Percentiles rank a stretch among this genome's conserved stretches.
Evolutionary conservation across 2,797 vertebrate genomes (phyloP).

Genomic region (Xerus rutilus): DNA sequence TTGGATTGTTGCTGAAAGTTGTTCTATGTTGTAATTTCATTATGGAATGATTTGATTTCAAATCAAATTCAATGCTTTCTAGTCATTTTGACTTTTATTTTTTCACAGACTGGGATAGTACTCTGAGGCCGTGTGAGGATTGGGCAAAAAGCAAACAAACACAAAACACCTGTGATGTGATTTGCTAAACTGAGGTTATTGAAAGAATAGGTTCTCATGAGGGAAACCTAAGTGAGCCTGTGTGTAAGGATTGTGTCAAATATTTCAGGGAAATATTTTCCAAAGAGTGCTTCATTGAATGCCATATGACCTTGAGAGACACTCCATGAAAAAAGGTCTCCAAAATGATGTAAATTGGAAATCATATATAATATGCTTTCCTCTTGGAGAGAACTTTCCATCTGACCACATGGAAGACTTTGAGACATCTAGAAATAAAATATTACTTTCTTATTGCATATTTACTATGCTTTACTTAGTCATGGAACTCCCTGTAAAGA

Average conservation of each 20-base stretch:
- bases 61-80: constrained; percentile 54
- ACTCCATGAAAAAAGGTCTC: not conserved
- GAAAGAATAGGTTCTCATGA: not conserved
- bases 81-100: constrained; percentile 76
- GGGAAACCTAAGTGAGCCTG: not conserved
- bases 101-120: constrained; percentile 60
- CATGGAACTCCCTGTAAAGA: not conserved
- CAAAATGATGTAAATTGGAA: not conserved
- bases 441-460: not conserved
- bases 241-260: not conserved
- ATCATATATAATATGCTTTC: not conserved
- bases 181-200: not conserved
- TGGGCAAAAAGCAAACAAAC: not conserved
- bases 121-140: constrained; percentile 60
- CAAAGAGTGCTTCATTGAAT: not conserved
- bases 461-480: not conserved
- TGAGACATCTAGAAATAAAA: not conserved
- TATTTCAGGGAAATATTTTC: constrained; percentile 20
- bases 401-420: not conserved
- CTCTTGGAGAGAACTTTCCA: not conserved
- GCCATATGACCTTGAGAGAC: not conserved
- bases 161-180: not conserved
- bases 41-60: constrained; percentile 82
- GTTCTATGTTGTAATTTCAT: constrained; percentile 79
- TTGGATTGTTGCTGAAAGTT: constrained; percentile 78